Evolutionary conservation across 2,113 vertebrate species (phyloP), one percentile per base, ranked within the genome.

Genomic region (Upupa epops): DNA sequence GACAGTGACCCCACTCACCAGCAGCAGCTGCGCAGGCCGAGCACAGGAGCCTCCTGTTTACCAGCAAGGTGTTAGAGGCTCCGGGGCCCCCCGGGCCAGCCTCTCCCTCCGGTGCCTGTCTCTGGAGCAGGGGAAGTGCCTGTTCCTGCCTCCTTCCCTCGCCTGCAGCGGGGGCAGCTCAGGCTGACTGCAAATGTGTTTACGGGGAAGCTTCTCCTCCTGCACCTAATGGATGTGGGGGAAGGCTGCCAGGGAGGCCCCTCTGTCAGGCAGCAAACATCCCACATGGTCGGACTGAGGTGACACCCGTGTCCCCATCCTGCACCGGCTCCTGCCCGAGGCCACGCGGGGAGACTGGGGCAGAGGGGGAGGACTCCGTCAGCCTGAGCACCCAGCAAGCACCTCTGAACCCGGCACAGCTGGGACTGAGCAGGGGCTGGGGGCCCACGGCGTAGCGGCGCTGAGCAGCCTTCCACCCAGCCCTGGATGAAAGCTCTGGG

Each of bases 1-100:
- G 63, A 75, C 95, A 96, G 94, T 92, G 93, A 78, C 95, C 48
- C 25, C n/a, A n/a, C n/a, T n/a, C n/a, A n/a, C n/a, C n/a, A n/a
- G n/a, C n/a, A n/a, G 92, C 83, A 91, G 97, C 94, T 92, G 92
- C 92, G 46, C 83, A 31, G 28, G 17, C 70, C 78, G 21, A 4
- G 31, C 1, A 48, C 20, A 6, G 82, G 46, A 36, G 86, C 48
- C 88, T 65, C 34, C 32, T 36, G 63, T 26, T 40, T n/a, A 36
- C 31, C 17, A 60, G 66, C 73, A 13, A 42, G 76, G 51, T n/a
- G 84, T 83, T 25, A 32, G n/a, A 29, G 16, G 55, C 81, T 60
- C 36, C 9, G 4, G 19, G 73, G 17, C 34, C 17, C 22, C 56
- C 1, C 0, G 61, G 83, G 56, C 54, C 19, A 13, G 42, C 32